phyloP scores from a whole-genome alignment of 2,888 invertebrate genomes.

The Andrena minutula region DNA sequence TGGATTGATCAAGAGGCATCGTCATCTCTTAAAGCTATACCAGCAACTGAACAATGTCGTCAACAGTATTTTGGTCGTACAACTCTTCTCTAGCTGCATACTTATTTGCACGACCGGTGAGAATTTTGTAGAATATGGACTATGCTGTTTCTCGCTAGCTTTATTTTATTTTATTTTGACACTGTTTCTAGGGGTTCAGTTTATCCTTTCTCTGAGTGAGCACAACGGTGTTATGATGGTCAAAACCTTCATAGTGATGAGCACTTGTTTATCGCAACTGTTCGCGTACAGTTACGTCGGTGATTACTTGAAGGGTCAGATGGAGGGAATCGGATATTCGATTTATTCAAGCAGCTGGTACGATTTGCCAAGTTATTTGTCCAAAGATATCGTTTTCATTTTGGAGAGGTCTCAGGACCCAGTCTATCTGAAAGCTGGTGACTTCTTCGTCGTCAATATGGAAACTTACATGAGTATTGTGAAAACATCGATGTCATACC shows the following conservation, averaged over 20 bases:
- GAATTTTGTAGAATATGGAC: not conserved
- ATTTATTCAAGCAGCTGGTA: slow-evolving; percentile 26
- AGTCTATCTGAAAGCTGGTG: slow-evolving; percentile 8
- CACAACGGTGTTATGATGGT: not conserved
- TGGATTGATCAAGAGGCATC: slow-evolving; percentile 59
- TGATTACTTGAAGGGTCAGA: slow-evolving; percentile 35
- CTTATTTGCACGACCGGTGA: slow-evolving; percentile 34
- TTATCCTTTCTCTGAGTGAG: slow-evolving; percentile 9
- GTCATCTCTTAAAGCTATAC: slow-evolving; percentile 56
- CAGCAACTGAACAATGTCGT: slow-evolving; percentile 60
- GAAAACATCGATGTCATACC: slow-evolving; percentile 36
- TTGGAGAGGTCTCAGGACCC: slow-evolving; percentile 16
- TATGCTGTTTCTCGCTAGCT: no score
- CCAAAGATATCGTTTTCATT: not conserved
- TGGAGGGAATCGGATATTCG: slow-evolving; percentile 15
- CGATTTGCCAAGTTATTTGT: not conserved
- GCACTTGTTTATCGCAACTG: slow-evolving; percentile 9
- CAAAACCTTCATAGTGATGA: slow-evolving; percentile 9
- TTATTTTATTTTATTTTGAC: no score
- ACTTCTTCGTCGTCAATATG: slow-evolving; percentile 19
- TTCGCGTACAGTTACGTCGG: slow-evolving; percentile 42
- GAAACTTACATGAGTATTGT: slow-evolving; percentile 37
- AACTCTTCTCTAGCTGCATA: slow-evolving; percentile 27
- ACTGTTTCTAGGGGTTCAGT: slow-evolving; percentile 25
- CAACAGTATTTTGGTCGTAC: slow-evolving; percentile 22